Conservation (phyloP, 1,140 invertebrate genomes). For the Drosophila trapezifrons region DNA sequence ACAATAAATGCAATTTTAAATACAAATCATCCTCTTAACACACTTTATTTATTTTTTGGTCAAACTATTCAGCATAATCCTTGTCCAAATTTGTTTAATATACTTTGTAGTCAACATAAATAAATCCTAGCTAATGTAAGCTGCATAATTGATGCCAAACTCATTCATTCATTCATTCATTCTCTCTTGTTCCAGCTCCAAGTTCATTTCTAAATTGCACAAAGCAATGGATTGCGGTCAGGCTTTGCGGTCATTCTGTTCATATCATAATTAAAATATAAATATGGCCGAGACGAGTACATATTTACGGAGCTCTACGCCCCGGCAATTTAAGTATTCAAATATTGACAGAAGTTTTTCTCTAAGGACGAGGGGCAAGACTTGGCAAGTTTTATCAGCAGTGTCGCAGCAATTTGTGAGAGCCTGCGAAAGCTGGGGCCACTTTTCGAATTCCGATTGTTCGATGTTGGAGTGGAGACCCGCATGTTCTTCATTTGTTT, state of each 20-base stretch:
- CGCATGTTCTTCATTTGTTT: slow-evolving; percentile 77
- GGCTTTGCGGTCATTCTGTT: slow-evolving; percentile 13
- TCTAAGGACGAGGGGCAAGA: not conserved
- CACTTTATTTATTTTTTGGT: not conserved
- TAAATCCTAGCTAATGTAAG: not conserved
- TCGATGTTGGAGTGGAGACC: slow-evolving; percentile 42
- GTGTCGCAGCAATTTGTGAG: slow-evolving; percentile 63
- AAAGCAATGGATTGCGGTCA: slow-evolving; percentile 20
- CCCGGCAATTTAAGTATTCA: slow-evolving; percentile 39
- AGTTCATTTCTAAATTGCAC: slow-evolving; percentile 14
- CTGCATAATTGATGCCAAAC: slow-evolving; percentile 1
- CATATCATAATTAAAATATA: slow-evolving; percentile 37
- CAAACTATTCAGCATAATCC: not conserved
- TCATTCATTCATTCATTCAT: not conserved
- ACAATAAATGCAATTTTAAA: not conserved
- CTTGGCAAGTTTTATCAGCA: slow-evolving; percentile 66
- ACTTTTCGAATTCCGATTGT: slow-evolving; percentile 69
- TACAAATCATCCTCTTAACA: not conserved
- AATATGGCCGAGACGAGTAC: slow-evolving; percentile 10
- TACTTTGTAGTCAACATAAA: not conserved
- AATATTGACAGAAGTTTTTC: slow-evolving; percentile 41
- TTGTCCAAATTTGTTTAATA: not conserved
- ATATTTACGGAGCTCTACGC: slow-evolving; percentile 29
- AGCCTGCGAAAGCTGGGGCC: slow-evolving; percentile 4
- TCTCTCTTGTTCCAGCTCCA: not conserved